phyloP scores from a whole-genome alignment of 2,888 invertebrate genomes.

The Hypena proboscidalis region DNA sequence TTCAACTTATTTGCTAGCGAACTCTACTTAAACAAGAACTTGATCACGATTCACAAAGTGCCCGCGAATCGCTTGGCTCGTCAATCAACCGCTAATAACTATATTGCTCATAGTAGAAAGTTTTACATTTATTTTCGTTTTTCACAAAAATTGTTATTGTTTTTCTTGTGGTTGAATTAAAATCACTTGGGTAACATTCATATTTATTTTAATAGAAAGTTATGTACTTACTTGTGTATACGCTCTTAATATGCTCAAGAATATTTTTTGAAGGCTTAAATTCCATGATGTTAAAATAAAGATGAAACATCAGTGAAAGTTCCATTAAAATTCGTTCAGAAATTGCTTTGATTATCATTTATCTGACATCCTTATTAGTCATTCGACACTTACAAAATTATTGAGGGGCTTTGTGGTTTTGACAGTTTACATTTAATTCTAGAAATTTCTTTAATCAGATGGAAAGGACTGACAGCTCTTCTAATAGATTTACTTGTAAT shows the following conservation, averaged over 20 bases:
- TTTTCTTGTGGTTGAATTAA: no score
- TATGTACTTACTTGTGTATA: neutral
- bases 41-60: slow-evolving; percentile 27
- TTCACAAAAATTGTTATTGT: no score
- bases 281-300: slow-evolving; percentile 9
- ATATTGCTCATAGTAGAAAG: slow-evolving; percentile 35
- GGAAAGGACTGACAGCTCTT: no score
- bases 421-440: slow-evolving; percentile 1
- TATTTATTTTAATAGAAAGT: neutral
- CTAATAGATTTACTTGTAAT: no score
- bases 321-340: slow-evolving; percentile 30
- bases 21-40: slow-evolving; percentile 21
- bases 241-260: slow-evolving; percentile 3
- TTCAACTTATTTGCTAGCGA: slow-evolving; percentile 28
- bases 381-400: slow-evolving; percentile 2
- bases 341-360: slow-evolving; percentile 20
- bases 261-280: slow-evolving; percentile 8
- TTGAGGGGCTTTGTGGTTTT: neutral
- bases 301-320: slow-evolving; percentile 25
- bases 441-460: slow-evolving; percentile 1
- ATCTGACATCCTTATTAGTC: slow-evolving; percentile 17
- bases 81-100: slow-evolving; percentile 26
- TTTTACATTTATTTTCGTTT: no score
- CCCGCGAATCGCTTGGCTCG: slow-evolving; percentile 12
- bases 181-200: neutral